Conservation (phyloP, 2,113 vertebrate genomes). For the Phodopus roborovskii region DNA sequence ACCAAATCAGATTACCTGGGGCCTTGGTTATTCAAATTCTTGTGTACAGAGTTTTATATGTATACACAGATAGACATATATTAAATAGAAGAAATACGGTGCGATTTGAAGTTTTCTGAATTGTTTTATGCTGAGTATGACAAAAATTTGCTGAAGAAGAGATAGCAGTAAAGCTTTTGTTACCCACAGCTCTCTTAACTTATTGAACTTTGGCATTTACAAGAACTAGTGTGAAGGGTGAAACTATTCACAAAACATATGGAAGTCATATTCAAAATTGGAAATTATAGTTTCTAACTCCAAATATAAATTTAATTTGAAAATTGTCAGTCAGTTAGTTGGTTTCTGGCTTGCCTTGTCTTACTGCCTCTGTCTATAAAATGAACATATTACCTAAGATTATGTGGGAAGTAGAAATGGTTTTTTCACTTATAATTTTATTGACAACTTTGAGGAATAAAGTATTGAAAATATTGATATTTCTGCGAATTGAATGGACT, state of each 20-base stretch:
- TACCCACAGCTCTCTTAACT: neutral
- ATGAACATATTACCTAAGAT: neutral
- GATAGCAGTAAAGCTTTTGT: neutral
- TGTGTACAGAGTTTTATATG: neutral
- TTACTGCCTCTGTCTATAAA: neutral
- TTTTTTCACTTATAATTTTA: neutral
- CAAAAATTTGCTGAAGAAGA: neutral
- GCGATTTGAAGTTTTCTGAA: neutral
- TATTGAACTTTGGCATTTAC: constrained; percentile 7
- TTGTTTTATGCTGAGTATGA: neutral
- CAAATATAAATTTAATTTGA: constrained; percentile 11
- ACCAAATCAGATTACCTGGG: neutral
- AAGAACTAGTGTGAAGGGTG: neutral
- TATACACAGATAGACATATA: neutral
- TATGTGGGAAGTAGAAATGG: neutral
- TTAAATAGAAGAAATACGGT: neutral
- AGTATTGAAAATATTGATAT: neutral
- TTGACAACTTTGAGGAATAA: constrained; percentile 8
- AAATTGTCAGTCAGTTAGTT: constrained; percentile 2
- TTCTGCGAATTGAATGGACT: neutral
- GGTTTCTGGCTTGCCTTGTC: neutral
- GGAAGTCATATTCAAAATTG: neutral
- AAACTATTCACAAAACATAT: neutral
- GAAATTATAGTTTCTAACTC: neutral
- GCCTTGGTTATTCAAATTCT: neutral